Conservation (phyloP, 2,888 invertebrate species). For the Coelopa pilipes region DNA sequence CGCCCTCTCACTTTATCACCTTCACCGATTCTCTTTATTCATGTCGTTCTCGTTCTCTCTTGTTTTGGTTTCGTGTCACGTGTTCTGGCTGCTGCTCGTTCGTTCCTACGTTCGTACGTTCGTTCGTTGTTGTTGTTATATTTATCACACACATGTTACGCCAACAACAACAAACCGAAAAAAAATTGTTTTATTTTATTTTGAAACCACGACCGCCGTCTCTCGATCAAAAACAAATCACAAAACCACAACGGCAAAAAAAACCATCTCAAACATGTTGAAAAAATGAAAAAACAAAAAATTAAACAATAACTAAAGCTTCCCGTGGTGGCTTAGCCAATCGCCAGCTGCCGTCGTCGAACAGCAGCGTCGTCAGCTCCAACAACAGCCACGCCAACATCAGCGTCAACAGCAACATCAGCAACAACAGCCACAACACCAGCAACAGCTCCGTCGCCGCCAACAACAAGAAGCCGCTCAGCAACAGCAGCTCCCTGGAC, state of each 20-base stretch:
- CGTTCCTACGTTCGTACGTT: slow-evolving; percentile 33
- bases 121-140: slow-evolving; percentile 44
- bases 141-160: slow-evolving; percentile 37
- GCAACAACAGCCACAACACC: slow-evolving; percentile 26
- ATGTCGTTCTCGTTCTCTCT: slow-evolving; percentile 39
- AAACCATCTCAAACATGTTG: not conserved
- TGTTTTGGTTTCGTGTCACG: slow-evolving; percentile 46
- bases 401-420: slow-evolving; percentile 69
- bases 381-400: slow-evolving; percentile 44
- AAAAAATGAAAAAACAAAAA: slow-evolving; percentile 40
- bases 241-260: not conserved
- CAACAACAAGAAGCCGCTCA: slow-evolving; percentile 39
- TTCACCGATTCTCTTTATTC: slow-evolving; percentile 8
- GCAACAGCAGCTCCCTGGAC: slow-evolving; percentile 54
- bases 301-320: slow-evolving; percentile 68
- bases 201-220: slow-evolving; percentile 31
- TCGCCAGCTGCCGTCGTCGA: slow-evolving; percentile 73
- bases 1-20: not conserved
- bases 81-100: slow-evolving; percentile 41
- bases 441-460: not conserved
- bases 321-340: slow-evolving; percentile 80
- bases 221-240: not conserved
- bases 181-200: slow-evolving; percentile 7
- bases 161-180: slow-evolving; percentile 29
- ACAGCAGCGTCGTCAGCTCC: slow-evolving; percentile 45